Evolutionary conservation across 2,797 vertebrate species (phyloP), one percentile per base, ranked within the genome.

Genomic region (Dallia pectoralis): DNA sequence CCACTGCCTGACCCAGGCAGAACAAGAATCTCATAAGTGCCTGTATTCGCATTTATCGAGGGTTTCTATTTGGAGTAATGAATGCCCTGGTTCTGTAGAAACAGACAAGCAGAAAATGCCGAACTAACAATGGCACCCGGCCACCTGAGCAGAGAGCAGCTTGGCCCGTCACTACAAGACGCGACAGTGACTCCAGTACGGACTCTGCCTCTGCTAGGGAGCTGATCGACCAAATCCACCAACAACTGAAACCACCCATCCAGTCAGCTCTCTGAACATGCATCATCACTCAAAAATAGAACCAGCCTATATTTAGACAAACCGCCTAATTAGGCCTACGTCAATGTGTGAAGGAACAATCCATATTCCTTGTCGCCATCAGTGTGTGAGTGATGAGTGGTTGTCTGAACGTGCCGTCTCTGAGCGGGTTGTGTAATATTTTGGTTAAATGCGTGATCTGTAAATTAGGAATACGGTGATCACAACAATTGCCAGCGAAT

Each of bases 231-330:
- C 70, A 27, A 74, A 75, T 66, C 69, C 44, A 77, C 71, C 77
- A 49, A 74, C 79, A 69, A 70, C 79, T 78, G 74, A 19, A 49
- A 74, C 79, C 68, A 70, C 79, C 77, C 75, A 19, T 19, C 74
- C 65, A 71, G 29, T 73, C 72, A 69, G 74, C 30, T 49, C 82
- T 76, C 77, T 77, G 84, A 83, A 81, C 78, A 69, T 86, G 87
- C 89, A 84, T 89, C 88, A 89, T 47, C 70, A 74, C 73, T 82
- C 51, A 73, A 73, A 40, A 85, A 86, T 78, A 68, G 1, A 82
- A 82, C 74, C 59, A 18, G 29, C 70, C 81, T 81, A 82, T 79
- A 87, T 67, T 8, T 15, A 32, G 74, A 73, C 69, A 56, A 29
- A 53, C 71, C 77, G 61, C 61, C 71, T 71, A 48, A 69, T 71